Evolutionary conservation across 2,888 invertebrate genomes (phyloP).

Genomic region (Dascillus cervinus): DNA sequence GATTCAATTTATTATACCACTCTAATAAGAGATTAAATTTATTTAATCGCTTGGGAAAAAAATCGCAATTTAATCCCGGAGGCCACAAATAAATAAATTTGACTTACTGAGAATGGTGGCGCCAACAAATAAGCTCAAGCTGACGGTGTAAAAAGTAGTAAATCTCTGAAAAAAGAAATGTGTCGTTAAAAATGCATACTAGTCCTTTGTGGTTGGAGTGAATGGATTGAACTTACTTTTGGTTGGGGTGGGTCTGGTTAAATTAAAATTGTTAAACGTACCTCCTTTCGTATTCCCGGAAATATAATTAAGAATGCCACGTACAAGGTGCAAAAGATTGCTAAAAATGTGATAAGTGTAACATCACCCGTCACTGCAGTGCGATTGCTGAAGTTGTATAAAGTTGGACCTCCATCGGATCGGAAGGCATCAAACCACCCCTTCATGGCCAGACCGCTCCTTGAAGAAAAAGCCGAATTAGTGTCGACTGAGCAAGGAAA

Average conservation of each 20-base stretch:
- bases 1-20: too few relatives aligned
- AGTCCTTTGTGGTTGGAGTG: too few relatives aligned
- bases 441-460: slow-evolving; percentile 53
- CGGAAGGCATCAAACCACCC: slow-evolving; percentile 98
- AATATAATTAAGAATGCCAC: slow-evolving; percentile 92
- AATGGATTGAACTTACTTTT: background rate
- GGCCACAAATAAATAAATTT: too few relatives aligned
- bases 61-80: too few relatives aligned
- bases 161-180: slow-evolving; percentile 64
- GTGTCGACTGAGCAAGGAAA: too few relatives aligned
- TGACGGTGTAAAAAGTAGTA: slow-evolving; percentile 86
- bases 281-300: slow-evolving; percentile 92
- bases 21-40: too few relatives aligned
- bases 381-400: slow-evolving; percentile 90
- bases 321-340: slow-evolving; percentile 85
- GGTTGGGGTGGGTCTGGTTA: background rate
- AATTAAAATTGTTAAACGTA: slow-evolving; percentile 37
- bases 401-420: slow-evolving; percentile 92
- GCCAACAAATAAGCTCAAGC: slow-evolving; percentile 87
- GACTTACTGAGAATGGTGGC: slow-evolving; percentile 87
- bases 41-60: too few relatives aligned
- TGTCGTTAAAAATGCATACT: too few relatives aligned
- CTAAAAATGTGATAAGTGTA: slow-evolving; percentile 74
- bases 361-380: slow-evolving; percentile 94
- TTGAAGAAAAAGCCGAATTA: slow-evolving; percentile 10